phyloP scores from a whole-genome alignment of 2,797 vertebrate species.

The Pangasius mekongensis region DNA sequence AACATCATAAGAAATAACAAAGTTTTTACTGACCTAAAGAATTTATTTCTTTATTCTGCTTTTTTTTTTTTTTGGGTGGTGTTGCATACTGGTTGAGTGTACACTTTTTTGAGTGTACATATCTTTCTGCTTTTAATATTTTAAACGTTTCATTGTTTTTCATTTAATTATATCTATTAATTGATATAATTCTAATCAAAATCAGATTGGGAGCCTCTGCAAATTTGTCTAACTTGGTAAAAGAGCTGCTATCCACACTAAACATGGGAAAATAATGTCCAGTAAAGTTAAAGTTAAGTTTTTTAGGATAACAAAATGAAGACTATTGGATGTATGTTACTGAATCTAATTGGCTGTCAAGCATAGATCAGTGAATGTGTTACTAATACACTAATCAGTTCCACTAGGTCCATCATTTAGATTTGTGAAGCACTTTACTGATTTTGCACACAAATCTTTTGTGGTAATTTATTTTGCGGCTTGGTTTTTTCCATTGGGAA shows the following conservation, averaged over 20 bases:
- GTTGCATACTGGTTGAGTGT: slow-evolving; percentile 25
- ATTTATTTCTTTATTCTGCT: slow-evolving; percentile 17
- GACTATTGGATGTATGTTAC: slow-evolving; percentile 17
- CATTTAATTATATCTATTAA: not conserved
- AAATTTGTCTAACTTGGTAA: not conserved
- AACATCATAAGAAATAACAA: slow-evolving; percentile 17
- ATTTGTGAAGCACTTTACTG: slow-evolving; percentile 47
- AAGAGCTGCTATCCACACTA: not conserved
- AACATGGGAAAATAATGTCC: not conserved
- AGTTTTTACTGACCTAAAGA: slow-evolving; percentile 39
- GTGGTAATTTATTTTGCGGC: slow-evolving; percentile 35
- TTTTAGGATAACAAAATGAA: slow-evolving; percentile 2
- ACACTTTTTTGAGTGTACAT: not conserved
- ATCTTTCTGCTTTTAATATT: not conserved
- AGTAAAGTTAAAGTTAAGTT: not conserved
- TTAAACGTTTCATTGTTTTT: slow-evolving; percentile 11
- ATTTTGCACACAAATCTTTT: slow-evolving; percentile 36
- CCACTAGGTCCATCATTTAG: slow-evolving; percentile 12
- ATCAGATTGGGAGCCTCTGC: not conserved
- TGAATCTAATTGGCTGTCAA: slow-evolving; percentile 26
- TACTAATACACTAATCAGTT: slow-evolving; percentile 38
- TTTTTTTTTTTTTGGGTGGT: slow-evolving; percentile 13
- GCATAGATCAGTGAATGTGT: slow-evolving; percentile 24
- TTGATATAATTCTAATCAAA: slow-evolving; percentile 3
- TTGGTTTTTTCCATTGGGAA: slow-evolving; percentile 24